Base-by-base conservation (phyloP, 2,888 invertebrate species). In the Colostygia pectinataria region DNA sequence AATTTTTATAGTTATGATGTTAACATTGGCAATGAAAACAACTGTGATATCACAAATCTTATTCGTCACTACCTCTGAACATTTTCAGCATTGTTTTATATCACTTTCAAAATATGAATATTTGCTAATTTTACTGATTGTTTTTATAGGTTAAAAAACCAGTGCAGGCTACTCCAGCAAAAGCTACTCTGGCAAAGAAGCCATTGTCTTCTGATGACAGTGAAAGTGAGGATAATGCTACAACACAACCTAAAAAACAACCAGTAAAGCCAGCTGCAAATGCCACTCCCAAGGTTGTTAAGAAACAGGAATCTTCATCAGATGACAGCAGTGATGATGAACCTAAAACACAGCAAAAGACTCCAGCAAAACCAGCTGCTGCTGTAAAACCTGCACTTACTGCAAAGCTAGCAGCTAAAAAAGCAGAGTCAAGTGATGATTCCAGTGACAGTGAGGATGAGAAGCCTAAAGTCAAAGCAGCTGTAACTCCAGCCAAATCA, bases 51-150 rank as follows among this genome's bases (percentile, higher is more conserved):
- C 46, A 62, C 12, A 48, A 41, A 51, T 38, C 13, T 41, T 42
- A 62, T 79, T 86, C 83, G 86, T 86, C 86, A 86, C 86, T 87
- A 86, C 87, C 87, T 84, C 86, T 87, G 72, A 72, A 41, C 23
- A 54, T 32, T 40, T 36, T 28, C 2, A 6, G 9, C 1, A 23
- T 27, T 15, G 0, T 34, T n/a, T 23, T 20, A 12, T 13, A n/a
- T 8, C 1, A 20, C 4, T 13, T 3, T 23, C 1, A 13, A 29
- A 4, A 20, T 20, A 20, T 20, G 2, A 2, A 4, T 2, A 20
- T 20, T 20, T 20, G 20, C 6, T 1, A 4, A 20, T 20, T 20
- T 6, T 3, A 6, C 20, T 20, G 1, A 6, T 20, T 5, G 23
- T 27, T n/a, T 25, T 55, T 59, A 14, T 31, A 63, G 64, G 31